These are phyloP conservation scores for Pachymerium ferrugineum DNA, from an alignment of 2,888 invertebrate species.

Conservation along the genomic window DNA sequence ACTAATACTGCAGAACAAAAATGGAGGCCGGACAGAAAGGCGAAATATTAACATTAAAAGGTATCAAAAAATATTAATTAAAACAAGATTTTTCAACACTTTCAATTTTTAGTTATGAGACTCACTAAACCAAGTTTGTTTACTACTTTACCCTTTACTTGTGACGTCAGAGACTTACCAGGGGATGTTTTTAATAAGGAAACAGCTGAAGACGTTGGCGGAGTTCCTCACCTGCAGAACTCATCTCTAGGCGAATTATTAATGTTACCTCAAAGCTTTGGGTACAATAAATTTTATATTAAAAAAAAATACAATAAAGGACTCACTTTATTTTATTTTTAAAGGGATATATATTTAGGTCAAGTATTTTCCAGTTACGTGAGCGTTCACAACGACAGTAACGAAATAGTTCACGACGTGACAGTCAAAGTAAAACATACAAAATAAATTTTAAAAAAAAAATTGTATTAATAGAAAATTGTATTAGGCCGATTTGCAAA, in stretches of 20 bases:
- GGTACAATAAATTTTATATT: constrained; percentile 51
- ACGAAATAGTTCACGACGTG: constrained; percentile 73
- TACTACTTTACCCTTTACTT: constrained; percentile 71
- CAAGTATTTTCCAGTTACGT: constrained; percentile 98
- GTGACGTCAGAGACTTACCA: constrained; percentile 77
- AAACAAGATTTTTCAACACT: neutral
- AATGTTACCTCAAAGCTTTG: constrained; percentile 91
- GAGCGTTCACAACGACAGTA: constrained; percentile 92
- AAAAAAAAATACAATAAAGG: neutral
- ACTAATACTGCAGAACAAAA: too few relatives aligned
- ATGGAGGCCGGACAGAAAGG: neutral
- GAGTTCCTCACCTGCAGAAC: constrained; percentile 73
- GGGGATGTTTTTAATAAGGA: constrained; percentile 72
- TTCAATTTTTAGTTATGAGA: constrained; percentile 68
- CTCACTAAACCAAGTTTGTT: constrained; percentile 85
- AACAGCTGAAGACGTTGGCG: constrained; percentile 74
- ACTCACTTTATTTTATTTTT: constrained; percentile 39
- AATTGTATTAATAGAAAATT: neutral
- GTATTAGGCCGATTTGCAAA: constrained; percentile 81
- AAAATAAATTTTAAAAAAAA: neutral
- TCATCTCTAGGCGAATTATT: constrained; percentile 83
- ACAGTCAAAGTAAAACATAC: constrained; percentile 61
- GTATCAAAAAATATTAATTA: neutral
- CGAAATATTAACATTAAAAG: neutral
- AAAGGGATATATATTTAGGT: constrained; percentile 87